These are phyloP conservation scores for Cheilosia vulpina DNA, from an alignment of 2,888 invertebrate species.

Conservation along the genomic window DNA sequence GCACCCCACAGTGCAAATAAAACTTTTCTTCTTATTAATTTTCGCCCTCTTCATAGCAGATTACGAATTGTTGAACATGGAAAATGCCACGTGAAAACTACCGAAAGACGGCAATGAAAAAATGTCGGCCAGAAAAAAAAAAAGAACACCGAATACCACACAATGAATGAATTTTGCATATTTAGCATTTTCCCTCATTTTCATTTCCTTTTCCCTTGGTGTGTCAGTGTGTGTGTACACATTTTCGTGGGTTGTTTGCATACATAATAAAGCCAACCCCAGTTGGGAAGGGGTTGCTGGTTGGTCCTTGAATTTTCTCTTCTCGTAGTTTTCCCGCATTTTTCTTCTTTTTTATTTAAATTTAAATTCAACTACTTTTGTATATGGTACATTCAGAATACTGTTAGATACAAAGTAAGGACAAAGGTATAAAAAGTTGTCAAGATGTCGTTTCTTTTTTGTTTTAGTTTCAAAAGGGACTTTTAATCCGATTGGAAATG, in stretches of 20 bases:
- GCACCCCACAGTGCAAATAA: constrained; percentile 71
- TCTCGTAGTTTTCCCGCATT: neutral
- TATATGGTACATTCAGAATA: neutral
- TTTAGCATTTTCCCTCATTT: constrained; percentile 64
- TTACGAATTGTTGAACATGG: constrained; percentile 73
- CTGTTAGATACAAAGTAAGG: neutral
- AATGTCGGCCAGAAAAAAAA: constrained; percentile 6
- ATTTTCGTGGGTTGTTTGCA: constrained; percentile 39
- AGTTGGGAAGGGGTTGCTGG: neutral
- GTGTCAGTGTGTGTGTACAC: constrained; percentile 16
- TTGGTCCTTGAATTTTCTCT: constrained; percentile 39
- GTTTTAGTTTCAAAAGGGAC: neutral
- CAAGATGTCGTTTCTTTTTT: neutral
- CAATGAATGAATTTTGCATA: constrained; percentile 74
- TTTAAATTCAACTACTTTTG: constrained; percentile 52
- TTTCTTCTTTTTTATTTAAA: neutral
- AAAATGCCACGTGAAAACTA: constrained; percentile 69
- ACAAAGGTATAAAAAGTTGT: neutral
- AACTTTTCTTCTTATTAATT: constrained; percentile 74
- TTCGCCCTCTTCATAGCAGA: constrained; percentile 68
- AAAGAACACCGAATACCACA: constrained; percentile 49
- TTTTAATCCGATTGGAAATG: neutral
- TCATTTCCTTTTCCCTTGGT: constrained; percentile 46
- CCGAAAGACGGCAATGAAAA: constrained; percentile 28
- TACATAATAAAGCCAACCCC: constrained; percentile 42